Evolutionary conservation across 2,888 invertebrate species (phyloP), one percentile per base, ranked within the genome.

Genomic region (Malacosoma neustria): DNA sequence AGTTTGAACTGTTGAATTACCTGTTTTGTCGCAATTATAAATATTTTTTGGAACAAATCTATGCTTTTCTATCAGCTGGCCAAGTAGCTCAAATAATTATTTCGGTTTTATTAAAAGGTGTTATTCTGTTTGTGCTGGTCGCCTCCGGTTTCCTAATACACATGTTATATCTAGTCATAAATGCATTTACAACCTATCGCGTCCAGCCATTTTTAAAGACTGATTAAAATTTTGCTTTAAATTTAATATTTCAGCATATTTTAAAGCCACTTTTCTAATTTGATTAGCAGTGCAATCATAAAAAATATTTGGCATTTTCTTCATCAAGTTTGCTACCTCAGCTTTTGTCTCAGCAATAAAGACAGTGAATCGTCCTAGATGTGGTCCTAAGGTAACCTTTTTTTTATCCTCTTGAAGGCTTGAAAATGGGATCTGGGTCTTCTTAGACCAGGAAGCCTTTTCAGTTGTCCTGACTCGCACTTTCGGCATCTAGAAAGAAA

Each of bases 1-100:
- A 1, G 45, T 44, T 51, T 72, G 72, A 0, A 77, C 75, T 0
- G 67, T 68, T 1, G 67, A 49, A 33, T 79, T 64, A 0, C 70
- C 71, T 2, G 69, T 77, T 58, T 80, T 75, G 36, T 79, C 74
- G 34, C 61, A 51, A 45, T 77, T 81, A 44, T 56, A 79, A 15
- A 60, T 63, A 32, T 59, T 55, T 44, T 53, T 54, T n/a, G 42
- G 39, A 3, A 40, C 0, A 35, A 62, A 59, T 48, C 35, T 42
- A 13, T 38, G 14, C 14, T 43, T 45, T 14, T 35, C 41, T 41
- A 46, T 59, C 30, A 61, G 6, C 50, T 13, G 37, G 32, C 60
- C 39, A 63, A 61, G 12, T n/a, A n/a, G n/a, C n/a, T n/a, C n/a
- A n/a, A n/a, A 39, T 38, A 11, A 22, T 13, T 13, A 56, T 47